These are phyloP conservation scores for Plutella xylostella DNA, from an alignment of 2,888 invertebrate genomes.

Conservation along the genomic window DNA sequence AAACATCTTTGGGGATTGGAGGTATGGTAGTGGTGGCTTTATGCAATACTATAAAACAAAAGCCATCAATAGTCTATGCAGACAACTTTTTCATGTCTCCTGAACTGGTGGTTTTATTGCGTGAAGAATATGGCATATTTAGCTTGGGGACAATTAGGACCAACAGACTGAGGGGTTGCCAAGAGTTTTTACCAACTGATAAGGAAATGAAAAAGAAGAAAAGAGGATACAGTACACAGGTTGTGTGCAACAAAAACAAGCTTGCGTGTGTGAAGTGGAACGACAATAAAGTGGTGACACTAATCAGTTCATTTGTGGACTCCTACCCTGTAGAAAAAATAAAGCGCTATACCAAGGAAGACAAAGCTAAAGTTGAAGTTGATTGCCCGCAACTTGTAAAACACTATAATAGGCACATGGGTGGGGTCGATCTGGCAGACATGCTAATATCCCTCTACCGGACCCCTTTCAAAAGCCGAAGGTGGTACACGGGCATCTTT, in stretches of 20 bases:
- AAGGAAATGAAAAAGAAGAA: background rate
- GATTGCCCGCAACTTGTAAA: conserved; percentile 18
- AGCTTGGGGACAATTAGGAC: conserved; percentile 3
- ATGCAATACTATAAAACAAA: conserved; percentile 14
- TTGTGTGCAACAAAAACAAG: background rate
- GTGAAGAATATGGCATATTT: conserved; percentile 5
- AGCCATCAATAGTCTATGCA: background rate
- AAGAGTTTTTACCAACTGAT: background rate
- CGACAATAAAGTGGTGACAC: conserved; percentile 20
- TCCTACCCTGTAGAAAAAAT: conserved; percentile 15
- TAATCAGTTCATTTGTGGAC: conserved; percentile 19
- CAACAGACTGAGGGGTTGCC: conserved; percentile 4
- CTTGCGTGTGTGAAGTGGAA: conserved; percentile 14
- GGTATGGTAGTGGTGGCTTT: conserved; percentile 20
- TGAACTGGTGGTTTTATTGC: background rate
- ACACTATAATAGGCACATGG: conserved; percentile 23
- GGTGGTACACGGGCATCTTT: background rate
- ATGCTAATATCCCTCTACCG: conserved; percentile 2
- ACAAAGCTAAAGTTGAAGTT: conserved; percentile 15
- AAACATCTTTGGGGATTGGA: conserved; percentile 19
- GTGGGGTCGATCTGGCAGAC: conserved; percentile 20
- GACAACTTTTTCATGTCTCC: background rate
- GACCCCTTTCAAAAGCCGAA: background rate
- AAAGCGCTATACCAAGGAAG: conserved; percentile 16
- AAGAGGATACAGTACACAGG: background rate